Conservation (phyloP, 2,888 invertebrate genomes). For the Leistus spinibarbis region DNA sequence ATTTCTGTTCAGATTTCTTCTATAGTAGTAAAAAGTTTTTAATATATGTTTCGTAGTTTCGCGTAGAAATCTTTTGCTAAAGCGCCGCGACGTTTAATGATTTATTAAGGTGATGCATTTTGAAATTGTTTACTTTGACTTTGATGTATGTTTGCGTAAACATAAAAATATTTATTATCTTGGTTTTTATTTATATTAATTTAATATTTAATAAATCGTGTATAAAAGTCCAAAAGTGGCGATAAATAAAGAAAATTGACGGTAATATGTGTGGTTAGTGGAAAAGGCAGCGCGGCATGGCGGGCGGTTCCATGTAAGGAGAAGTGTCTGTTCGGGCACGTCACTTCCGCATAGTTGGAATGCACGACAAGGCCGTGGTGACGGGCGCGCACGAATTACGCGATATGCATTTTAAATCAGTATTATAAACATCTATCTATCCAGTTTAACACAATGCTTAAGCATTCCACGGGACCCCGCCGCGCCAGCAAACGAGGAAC, state of each 20-base stretch:
- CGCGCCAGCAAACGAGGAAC: background rate
- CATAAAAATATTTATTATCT: background rate
- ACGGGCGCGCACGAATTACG: background rate
- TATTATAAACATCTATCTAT: background rate
- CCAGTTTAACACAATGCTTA: background rate
- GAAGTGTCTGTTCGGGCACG: background rate
- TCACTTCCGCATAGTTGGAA: background rate
- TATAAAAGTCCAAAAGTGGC: too few relatives aligned
- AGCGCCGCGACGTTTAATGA: background rate
- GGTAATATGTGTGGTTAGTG: too few relatives aligned
- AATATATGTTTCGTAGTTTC: conserved; percentile 7
- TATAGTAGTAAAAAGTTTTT: conserved; percentile 2
- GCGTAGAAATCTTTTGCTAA: background rate
- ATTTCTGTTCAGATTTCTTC: background rate
- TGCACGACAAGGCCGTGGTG: background rate
- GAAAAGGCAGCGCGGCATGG: background rate
- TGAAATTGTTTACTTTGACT: conserved; percentile 2
- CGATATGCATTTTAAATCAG: conserved; percentile 2
- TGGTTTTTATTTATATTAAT: background rate
- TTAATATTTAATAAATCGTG: too few relatives aligned
- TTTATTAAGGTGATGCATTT: conserved; percentile 1
- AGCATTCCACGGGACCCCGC: background rate
- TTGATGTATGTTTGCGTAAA: background rate
- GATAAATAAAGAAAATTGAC: too few relatives aligned
- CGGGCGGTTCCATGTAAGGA: background rate